A percentile compares a stretch with the other conserved stretches of the same genome.
phyloP scores from a whole-genome alignment of 1,140 invertebrate species.

The Drosophila nannoptera region DNA sequence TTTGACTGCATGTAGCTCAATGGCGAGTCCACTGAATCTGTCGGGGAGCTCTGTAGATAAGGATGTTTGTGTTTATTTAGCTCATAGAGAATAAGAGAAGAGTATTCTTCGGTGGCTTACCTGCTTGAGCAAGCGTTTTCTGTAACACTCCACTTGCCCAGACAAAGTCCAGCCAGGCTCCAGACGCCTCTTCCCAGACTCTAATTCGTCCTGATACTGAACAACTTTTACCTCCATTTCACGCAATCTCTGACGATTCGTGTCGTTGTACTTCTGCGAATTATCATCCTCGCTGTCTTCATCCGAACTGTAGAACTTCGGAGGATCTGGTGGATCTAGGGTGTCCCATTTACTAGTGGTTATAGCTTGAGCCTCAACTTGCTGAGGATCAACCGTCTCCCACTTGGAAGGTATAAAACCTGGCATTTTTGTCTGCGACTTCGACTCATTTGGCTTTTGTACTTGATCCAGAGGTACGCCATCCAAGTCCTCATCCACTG shows the following conservation, averaged over 20 bases:
- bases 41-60: slow-evolving; percentile 33
- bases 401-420: slow-evolving; percentile 94
- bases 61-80: not conserved
- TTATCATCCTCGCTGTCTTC: slow-evolving; percentile 63
- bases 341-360: slow-evolving; percentile 93
- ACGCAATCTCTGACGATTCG: slow-evolving; percentile 89
- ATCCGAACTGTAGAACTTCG: slow-evolving; percentile 71
- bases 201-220: slow-evolving; percentile 97
- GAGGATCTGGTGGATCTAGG: slow-evolving; percentile 78
- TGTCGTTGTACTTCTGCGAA: slow-evolving; percentile 83
- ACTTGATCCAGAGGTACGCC: slow-evolving; percentile 85
- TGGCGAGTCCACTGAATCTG: slow-evolving; percentile 63
- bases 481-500: slow-evolving; percentile 92
- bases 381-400: slow-evolving; percentile 95
- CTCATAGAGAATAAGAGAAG: not conserved
- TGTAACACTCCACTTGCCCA: slow-evolving; percentile 94
- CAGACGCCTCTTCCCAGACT: slow-evolving; percentile 88
- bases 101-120: slow-evolving; percentile 70
- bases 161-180: slow-evolving; percentile 88
- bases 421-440: slow-evolving; percentile 75
- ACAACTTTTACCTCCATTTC: slow-evolving; percentile 97
- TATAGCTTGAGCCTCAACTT: slow-evolving; percentile 89
- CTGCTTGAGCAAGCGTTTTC: slow-evolving; percentile 93
- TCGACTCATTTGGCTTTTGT: slow-evolving; percentile 27
- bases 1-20: slow-evolving; percentile 58